These are phyloP conservation scores for Butorides virescens DNA, from an alignment of 2,113 vertebrate species.

Conservation along the genomic window DNA sequence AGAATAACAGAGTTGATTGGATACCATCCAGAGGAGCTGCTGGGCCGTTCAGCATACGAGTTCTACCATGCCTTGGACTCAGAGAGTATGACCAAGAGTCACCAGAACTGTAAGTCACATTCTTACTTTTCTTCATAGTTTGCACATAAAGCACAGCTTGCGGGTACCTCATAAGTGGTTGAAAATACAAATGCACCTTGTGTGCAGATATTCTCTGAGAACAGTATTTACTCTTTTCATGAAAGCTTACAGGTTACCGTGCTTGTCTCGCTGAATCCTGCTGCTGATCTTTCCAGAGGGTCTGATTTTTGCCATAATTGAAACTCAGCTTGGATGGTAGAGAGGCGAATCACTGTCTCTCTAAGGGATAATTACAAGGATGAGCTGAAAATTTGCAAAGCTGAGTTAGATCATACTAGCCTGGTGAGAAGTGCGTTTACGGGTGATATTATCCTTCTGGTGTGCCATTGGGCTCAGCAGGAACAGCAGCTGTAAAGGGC, in stretches of 20 bases:
- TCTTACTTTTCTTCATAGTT: background rate
- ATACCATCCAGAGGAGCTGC: slow-evolving; percentile 87
- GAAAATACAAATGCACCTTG: background rate
- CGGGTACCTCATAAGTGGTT: background rate
- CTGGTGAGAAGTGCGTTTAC: background rate
- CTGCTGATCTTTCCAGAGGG: background rate
- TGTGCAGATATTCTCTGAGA: background rate
- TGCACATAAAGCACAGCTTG: background rate
- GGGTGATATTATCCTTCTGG: background rate
- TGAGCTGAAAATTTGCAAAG: background rate
- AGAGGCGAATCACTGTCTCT: background rate
- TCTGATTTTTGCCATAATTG: background rate
- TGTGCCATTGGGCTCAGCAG: background rate
- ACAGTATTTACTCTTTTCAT: background rate
- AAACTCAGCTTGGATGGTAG: background rate
- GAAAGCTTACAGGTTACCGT: background rate
- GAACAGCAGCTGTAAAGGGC: background rate
- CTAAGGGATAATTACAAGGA: background rate
- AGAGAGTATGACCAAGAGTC: slow-evolving; percentile 85
- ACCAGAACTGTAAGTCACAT: slow-evolving; percentile 84
- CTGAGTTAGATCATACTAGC: background rate
- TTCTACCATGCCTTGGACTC: slow-evolving; percentile 91
- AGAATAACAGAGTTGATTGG: slow-evolving; percentile 90
- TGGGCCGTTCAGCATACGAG: slow-evolving; percentile 89
- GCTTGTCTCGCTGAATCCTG: background rate